Percentiles rank a stretch among this genome's conserved stretches.
These are phyloP conservation scores for Micromys minutus DNA, from an alignment of 2,113 vertebrate species.

Conservation along the genomic window DNA sequence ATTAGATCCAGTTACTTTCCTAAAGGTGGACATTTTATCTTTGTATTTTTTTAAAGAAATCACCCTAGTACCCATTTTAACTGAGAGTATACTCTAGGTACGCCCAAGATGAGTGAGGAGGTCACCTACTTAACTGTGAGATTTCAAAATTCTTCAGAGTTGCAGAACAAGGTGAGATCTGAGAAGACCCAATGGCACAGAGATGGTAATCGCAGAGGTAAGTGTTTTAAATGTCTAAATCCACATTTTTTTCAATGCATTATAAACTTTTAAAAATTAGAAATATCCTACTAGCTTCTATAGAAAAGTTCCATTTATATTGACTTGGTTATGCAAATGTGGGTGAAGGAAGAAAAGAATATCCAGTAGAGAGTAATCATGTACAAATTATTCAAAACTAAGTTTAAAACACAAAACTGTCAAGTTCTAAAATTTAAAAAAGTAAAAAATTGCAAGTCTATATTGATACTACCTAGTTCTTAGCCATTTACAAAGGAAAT, in stretches of 20 bases:
- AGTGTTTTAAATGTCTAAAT: neutral
- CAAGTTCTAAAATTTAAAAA: neutral
- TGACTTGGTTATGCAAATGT: neutral
- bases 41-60: constrained; percentile 10
- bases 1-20: neutral
- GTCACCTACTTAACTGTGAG: constrained; percentile 14
- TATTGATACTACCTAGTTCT: neutral
- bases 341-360: no score
- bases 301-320: neutral
- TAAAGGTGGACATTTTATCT: neutral
- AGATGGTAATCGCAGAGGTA: constrained; percentile 40
- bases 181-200: neutral
- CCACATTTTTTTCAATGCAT: no score
- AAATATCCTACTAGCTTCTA: neutral
- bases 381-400: neutral
- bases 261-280: neutral
- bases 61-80: neutral
- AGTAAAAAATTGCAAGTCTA: neutral
- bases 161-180: neutral
- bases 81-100: neutral
- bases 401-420: neutral
- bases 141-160: constrained; percentile 29
- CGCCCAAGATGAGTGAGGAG: constrained; percentile 54
- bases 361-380: fast-evolving
- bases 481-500: neutral